Conservation (phyloP, 2,113 vertebrate genomes). For the Litocranius walleri region DNA sequence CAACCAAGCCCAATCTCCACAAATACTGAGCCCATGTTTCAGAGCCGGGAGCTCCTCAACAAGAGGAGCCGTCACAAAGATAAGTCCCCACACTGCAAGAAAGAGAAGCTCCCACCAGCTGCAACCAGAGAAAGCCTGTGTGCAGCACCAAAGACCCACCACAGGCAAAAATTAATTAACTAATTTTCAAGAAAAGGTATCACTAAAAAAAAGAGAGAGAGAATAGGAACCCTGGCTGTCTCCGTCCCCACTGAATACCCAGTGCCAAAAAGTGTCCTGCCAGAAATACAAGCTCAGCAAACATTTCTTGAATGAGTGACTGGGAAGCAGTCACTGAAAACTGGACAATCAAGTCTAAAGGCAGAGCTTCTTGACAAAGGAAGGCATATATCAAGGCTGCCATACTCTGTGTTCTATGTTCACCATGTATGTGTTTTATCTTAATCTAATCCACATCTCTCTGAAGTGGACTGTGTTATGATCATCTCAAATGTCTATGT, state of each 20-base stretch:
- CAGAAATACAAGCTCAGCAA: not conserved
- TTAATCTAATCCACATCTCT: not conserved
- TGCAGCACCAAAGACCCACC: not conserved
- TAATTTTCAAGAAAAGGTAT: not conserved
- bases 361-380: not conserved
- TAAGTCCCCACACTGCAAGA: not conserved
- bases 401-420: not conserved
- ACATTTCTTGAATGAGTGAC: not conserved
- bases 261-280: not conserved
- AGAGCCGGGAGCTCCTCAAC: not conserved
- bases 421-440: not conserved
- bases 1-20: not conserved
- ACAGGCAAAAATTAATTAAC: not conserved
- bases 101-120: not conserved
- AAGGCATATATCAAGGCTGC: not conserved
- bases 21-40: not conserved
- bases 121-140: not conserved
- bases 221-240: not conserved
- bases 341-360: not conserved
- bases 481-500: not conserved
- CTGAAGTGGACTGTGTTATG: not conserved
- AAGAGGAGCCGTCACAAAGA: fast-evolving
- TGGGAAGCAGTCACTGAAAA: not conserved
- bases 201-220: not conserved
- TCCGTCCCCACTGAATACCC: not conserved